Conservation (phyloP, 2,797 vertebrate species). For the Diceros bicornis region DNA sequence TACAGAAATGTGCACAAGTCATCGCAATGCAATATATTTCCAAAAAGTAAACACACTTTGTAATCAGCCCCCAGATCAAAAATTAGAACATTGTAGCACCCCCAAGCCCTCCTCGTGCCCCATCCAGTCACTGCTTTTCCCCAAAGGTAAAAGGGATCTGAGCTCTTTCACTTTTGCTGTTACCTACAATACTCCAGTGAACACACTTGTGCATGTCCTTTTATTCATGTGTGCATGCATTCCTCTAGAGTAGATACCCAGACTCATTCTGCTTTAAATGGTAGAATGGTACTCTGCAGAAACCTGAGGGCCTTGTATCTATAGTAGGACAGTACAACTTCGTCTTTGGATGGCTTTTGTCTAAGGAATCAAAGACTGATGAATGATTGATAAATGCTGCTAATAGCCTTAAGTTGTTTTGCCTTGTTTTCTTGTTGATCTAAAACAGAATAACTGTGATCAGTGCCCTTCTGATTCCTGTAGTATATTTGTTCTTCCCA, state of each 20-base stretch:
- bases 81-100: not conserved
- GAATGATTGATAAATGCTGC: constrained; percentile 48
- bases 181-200: not conserved
- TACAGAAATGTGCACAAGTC: not conserved
- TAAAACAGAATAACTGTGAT: not conserved
- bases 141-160: not conserved
- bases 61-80: not conserved
- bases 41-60: not conserved
- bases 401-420: constrained; percentile 22
- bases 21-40: not conserved
- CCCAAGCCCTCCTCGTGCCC: not conserved
- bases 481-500: not conserved
- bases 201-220: not conserved
- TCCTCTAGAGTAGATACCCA: not conserved
- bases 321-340: not conserved
- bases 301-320: not conserved
- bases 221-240: not conserved
- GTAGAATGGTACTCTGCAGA: not conserved
- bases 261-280: not conserved
- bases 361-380: constrained; percentile 47
- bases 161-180: not conserved
- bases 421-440: constrained; percentile 31
- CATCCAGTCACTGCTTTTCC: not conserved
- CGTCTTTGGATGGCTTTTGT: constrained; percentile 9
- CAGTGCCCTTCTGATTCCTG: not conserved